phyloP scores from a whole-genome alignment of 1,140 invertebrate genomes.

The Drosophila lowei region DNA sequence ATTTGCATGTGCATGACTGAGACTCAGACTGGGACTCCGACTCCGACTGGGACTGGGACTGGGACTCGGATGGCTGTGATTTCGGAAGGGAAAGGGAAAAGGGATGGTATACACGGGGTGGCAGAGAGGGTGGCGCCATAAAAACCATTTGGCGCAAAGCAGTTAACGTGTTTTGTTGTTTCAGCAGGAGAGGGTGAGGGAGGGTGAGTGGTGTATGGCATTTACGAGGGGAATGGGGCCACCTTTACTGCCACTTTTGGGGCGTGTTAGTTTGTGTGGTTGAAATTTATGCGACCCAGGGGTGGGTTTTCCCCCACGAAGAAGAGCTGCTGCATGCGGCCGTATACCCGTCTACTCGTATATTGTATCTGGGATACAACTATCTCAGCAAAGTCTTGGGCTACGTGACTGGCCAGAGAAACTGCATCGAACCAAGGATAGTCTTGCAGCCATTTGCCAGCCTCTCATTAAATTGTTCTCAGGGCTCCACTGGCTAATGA shows the following conservation, averaged over 20 bases:
- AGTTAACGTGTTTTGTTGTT: conserved; percentile 65
- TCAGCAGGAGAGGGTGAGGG: not conserved
- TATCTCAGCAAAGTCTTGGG: conserved; percentile 37
- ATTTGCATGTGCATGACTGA: conserved; percentile 75
- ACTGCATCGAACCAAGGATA: conserved; percentile 13
- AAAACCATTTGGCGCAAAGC: conserved; percentile 74
- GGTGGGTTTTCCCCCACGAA: conserved; percentile 9
- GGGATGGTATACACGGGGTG: not conserved
- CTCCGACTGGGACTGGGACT: conserved; percentile 10
- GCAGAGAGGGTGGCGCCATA: conserved; percentile 53
- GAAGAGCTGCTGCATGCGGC: no score
- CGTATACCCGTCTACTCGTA: not conserved
- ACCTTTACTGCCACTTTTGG: conserved; percentile 34
- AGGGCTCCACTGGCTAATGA: no score
- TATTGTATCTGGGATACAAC: conserved; percentile 20
- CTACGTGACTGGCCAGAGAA: conserved; percentile 29
- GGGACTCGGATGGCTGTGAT: conserved; percentile 1
- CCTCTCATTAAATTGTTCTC: no score
- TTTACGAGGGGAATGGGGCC: conserved; percentile 1
- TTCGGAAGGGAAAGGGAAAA: not conserved
- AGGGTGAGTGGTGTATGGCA: not conserved
- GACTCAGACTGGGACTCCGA: conserved; percentile 33
- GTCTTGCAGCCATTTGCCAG: not conserved
- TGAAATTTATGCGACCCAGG: conserved; percentile 57
- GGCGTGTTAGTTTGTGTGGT: conserved; percentile 52